A percentile compares a stretch with the other conserved stretches of the same genome.
Conservation (phyloP, 2,113 vertebrate species). For the Otocyon megalotis region DNA sequence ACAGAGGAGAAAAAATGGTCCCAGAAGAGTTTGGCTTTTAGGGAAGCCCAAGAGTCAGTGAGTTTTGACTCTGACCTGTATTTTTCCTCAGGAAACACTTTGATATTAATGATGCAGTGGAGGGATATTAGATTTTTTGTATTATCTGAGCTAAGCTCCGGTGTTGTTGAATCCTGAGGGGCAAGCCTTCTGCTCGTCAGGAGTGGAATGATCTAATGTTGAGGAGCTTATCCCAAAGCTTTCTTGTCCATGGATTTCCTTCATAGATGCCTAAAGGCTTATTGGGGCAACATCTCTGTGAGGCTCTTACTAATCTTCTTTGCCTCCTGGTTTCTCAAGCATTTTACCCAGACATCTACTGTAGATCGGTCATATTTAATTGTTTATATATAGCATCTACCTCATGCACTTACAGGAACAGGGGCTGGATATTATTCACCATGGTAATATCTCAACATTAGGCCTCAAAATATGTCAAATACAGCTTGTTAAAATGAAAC, state of each 20-base stretch:
- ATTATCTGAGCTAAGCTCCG: neutral
- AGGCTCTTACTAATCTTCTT: neutral
- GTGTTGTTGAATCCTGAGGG: neutral
- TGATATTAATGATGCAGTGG: neutral
- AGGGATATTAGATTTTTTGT: neutral
- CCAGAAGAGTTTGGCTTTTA: neutral
- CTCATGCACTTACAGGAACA: neutral
- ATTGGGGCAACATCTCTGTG: neutral
- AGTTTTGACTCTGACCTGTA: neutral
- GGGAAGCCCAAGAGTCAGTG: neutral
- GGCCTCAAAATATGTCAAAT: no score
- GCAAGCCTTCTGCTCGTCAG: neutral
- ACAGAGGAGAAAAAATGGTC: neutral
- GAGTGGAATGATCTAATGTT: neutral
- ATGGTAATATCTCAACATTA: neutral
- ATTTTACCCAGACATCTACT: neutral
- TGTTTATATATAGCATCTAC: neutral
- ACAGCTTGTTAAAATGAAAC: neutral
- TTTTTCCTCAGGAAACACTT: constrained; percentile 47
- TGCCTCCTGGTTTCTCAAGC: neutral
- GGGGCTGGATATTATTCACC: neutral
- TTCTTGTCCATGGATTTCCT: neutral
- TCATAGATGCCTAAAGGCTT: neutral
- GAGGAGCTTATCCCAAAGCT: neutral
- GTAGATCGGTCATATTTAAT: neutral